Base-by-base conservation (phyloP, 2,113 vertebrate genomes). In the Grammomys dolichurus region DNA sequence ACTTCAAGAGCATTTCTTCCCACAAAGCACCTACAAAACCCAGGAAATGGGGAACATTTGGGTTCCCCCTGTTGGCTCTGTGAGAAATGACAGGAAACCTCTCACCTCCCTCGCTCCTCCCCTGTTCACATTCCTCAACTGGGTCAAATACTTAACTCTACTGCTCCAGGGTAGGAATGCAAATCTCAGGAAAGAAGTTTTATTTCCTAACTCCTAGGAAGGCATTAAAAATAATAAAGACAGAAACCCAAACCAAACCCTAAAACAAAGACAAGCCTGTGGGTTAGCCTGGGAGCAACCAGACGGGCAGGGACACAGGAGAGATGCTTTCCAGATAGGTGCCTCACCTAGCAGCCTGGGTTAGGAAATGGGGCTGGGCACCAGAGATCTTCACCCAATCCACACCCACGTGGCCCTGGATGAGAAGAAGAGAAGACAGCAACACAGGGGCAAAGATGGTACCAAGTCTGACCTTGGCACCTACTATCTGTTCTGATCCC, bases 201-300 rank as follows among this genome's bases (percentile, higher is more conserved):
- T 98, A 98, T 97, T 98, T 95, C 89, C 91, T 97, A 96, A 48
- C 48, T 28, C 58, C 69, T 56, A 94, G 94, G 95, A 94, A 94
- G 84, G 84, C 85, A 51, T 95, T 96, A 97, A 94, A 97, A 97
- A 97, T 69, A 92, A 94, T 6, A 67, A 54, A 93, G 72, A 40
- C 84, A 94, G 95, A 98, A 96, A 96, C 48, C 78, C 92, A 96
- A 81, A 91, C 40, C 76, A 95, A 93, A 89, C 87, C 65, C 88
- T 70, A 63, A 95, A 95, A 92, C 89, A 72, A 85, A 76, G 58
- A 19, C 6, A 36, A 63, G 72, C 69, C 78, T n/a, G 20, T 51
- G 28, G 60, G 72, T 63, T 13, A 24, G 48, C 24, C 69, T 60
- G 36, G 73, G 89, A 56, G 80, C 70, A 43, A 19, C 73, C 60